Conservation (phyloP, 2,797 vertebrate genomes). For the Megaceryle alcyon region DNA sequence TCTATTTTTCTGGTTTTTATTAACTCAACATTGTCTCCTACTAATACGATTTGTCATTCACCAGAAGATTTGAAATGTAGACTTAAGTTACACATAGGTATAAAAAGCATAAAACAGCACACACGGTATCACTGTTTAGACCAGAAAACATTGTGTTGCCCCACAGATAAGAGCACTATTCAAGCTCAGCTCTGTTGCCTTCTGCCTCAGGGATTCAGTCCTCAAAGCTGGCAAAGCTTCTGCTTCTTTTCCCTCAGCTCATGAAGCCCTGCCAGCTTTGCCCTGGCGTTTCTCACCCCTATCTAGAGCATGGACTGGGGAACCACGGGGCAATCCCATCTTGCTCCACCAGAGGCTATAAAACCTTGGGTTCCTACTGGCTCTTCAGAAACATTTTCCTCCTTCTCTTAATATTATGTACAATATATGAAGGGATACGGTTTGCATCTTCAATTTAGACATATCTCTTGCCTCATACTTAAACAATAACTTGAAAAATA, state of each 20-base stretch:
- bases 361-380: slow-evolving; percentile 38
- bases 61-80: slow-evolving; percentile 76
- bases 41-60: slow-evolving; percentile 76
- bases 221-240: slow-evolving; percentile 50
- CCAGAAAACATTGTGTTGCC: slow-evolving; percentile 63
- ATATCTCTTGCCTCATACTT: slow-evolving; percentile 75
- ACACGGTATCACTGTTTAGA: slow-evolving; percentile 69
- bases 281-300: slow-evolving; percentile 9
- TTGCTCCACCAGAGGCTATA: slow-evolving; percentile 27
- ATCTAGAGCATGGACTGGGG: neutral
- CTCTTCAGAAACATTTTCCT: slow-evolving; percentile 59
- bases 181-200: slow-evolving; percentile 39
- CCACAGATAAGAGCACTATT: slow-evolving; percentile 53
- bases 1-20: slow-evolving; percentile 74
- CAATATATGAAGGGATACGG: slow-evolving; percentile 74
- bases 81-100: slow-evolving; percentile 79
- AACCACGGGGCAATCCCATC: slow-evolving; percentile 17
- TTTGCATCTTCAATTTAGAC: slow-evolving; percentile 66
- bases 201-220: slow-evolving; percentile 36
- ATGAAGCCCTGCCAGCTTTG: neutral
- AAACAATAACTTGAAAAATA: slow-evolving; percentile 78
- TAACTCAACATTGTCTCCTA: slow-evolving; percentile 72
- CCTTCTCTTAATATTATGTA: slow-evolving; percentile 56
- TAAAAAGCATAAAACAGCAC: slow-evolving; percentile 76
- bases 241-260: slow-evolving; percentile 24